These are phyloP conservation scores for Malurus leucopterus DNA, from an alignment of 2,797 vertebrate species.

Conservation along the genomic window DNA sequence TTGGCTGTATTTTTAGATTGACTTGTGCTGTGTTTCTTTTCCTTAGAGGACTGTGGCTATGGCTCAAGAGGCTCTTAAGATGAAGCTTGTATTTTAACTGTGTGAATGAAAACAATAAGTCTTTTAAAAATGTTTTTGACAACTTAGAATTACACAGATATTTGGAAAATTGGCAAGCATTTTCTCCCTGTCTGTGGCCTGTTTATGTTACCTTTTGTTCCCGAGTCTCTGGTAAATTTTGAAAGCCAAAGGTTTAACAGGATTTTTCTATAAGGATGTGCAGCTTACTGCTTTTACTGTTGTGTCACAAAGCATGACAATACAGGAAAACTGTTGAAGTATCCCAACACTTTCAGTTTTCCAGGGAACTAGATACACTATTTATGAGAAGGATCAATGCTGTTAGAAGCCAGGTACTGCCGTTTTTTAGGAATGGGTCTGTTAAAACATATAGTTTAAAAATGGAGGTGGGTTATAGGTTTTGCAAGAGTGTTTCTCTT, in stretches of 20 bases:
- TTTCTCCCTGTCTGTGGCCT: neutral
- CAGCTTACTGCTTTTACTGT: constrained; percentile 1
- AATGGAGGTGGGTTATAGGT: neutral
- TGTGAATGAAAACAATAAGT: constrained; percentile 46
- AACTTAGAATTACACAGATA: neutral
- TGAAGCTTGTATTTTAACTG: constrained; percentile 41
- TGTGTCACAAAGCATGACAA: neutral
- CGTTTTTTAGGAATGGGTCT: constrained; percentile 60
- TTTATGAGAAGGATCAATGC: constrained; percentile 67
- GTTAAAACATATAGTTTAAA: constrained; percentile 16
- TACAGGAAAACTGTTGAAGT: constrained; percentile 34
- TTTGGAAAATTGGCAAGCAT: constrained; percentile 7
- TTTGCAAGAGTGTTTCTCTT: neutral
- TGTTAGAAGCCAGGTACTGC: constrained; percentile 28
- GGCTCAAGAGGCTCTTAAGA: constrained; percentile 44
- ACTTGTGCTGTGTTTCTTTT: constrained; percentile 20
- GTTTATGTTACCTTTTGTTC: neutral
- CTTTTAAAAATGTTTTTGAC: constrained; percentile 20
- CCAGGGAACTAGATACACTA: constrained; percentile 48
- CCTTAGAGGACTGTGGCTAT: constrained; percentile 39
- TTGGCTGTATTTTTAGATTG: constrained; percentile 35
- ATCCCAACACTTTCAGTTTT: constrained; percentile 38
- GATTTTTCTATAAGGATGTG: neutral
- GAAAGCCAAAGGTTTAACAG: neutral
- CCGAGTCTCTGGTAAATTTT: neutral